phyloP scores from a whole-genome alignment of 2,113 vertebrate species.

The Limnothrissa miodon region DNA sequence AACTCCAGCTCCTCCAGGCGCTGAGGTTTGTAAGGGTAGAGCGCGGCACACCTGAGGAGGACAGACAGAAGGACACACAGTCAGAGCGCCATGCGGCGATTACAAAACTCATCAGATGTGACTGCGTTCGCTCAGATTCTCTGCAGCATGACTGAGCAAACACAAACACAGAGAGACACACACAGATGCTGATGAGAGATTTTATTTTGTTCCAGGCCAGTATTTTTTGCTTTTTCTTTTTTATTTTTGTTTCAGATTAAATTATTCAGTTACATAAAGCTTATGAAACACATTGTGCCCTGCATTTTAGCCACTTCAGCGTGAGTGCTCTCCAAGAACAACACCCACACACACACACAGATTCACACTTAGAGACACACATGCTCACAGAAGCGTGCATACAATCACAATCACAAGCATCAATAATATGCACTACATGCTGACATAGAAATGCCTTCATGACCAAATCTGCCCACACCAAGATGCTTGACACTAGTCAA shows the following conservation, averaged over 20 bases:
- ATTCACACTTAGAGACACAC: background rate
- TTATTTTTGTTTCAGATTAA: background rate
- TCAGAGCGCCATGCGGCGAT: too few species aligned
- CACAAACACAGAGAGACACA: background rate
- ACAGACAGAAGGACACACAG: background rate
- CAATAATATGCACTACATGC: background rate
- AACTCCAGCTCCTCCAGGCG: conserved; percentile 85
- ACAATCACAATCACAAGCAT: background rate
- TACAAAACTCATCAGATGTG: background rate
- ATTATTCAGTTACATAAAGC: conserved; percentile 6
- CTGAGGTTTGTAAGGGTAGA: conserved; percentile 79
- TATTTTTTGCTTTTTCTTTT: background rate
- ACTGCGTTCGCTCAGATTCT: background rate
- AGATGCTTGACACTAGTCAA: background rate
- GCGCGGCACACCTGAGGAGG: conserved; percentile 79
- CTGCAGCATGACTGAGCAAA: background rate
- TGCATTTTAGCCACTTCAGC: background rate
- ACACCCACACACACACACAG: background rate
- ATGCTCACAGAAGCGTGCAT: background rate
- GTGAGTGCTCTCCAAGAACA: background rate
- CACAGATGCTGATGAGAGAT: background rate
- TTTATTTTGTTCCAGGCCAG: background rate
- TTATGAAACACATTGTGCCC: background rate
- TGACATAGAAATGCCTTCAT: background rate
- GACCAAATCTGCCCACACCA: background rate